Evolutionary conservation across 2,888 invertebrate genomes (phyloP), one percentile per base, ranked within the genome.

Genomic region (Caenorhabditis doughertyi): DNA sequence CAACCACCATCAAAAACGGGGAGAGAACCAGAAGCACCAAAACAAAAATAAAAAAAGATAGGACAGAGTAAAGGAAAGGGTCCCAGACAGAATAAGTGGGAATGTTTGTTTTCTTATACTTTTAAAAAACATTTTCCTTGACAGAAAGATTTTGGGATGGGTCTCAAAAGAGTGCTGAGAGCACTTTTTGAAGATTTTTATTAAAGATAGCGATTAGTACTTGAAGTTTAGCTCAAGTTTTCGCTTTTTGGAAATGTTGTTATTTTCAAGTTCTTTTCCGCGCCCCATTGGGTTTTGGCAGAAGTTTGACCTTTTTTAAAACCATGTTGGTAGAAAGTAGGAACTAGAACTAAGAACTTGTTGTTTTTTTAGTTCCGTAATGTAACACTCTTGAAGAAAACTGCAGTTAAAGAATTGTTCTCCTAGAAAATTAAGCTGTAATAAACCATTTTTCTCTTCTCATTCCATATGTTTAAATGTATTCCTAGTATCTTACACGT

Each of bases 101-200:
- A 76, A 67, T 77, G 67, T 76, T 4, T 32, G 32, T 32, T 9
- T 39, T 68, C 70, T 77, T 53, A 68, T 62, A 62, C 51, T 60
- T 68, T 70, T 68, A 62, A 8, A 39, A 72, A 60, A 29, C 39
- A 39, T 39, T 39, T 39, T 13, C 13, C 39, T 13, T 39, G 39
- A 9, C 9, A 9, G 49, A 29, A 56, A 39, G 8, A 16, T 3
- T 35, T 23, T 3, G 32, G 13, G 51, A 51, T 32, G 64, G 47
- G 25, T 29, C 35, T 56, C 42, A 65, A 53, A 74, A 18, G 49
- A 44, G 18, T 23, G 29, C 42, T 23, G 42, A 39, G 55, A 55
- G 42, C 11, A 42, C 25, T 32, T 47, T 64, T n/a, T 18, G 13
- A 23, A 71, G 51, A 62, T 51, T 53, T 53, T 7, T 29, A 53